phyloP scores from a whole-genome alignment of 2,888 invertebrate genomes.

The Melanostoma mellinum region DNA sequence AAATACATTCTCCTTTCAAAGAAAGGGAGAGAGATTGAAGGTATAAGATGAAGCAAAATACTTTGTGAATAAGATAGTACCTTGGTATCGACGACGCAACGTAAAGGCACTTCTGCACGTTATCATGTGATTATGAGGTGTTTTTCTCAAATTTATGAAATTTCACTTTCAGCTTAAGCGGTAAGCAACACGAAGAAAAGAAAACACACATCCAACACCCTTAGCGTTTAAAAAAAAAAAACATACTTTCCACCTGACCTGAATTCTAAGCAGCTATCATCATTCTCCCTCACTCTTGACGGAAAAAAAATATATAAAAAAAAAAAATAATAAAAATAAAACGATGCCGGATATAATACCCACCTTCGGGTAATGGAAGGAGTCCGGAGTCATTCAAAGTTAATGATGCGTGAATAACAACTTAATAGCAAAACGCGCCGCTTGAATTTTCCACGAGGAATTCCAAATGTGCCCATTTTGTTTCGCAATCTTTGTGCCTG shows the following conservation, averaged over 20 bases:
- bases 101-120: constrained; percentile 17
- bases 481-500: constrained; percentile 29
- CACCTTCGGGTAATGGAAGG: background rate
- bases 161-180: constrained; percentile 14
- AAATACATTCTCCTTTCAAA: background rate
- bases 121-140: constrained; percentile 40
- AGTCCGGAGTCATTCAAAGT: constrained; percentile 57
- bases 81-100: background rate
- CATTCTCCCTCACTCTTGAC: background rate
- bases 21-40: background rate
- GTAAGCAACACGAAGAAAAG: constrained; percentile 21
- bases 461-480: constrained; percentile 52
- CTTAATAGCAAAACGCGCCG: constrained; percentile 68
- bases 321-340: background rate
- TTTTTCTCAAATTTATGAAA: constrained; percentile 11
- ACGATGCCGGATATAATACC: background rate
- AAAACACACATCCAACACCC: background rate
- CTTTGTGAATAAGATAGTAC: background rate
- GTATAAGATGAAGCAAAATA: too few relatives aligned
- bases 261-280: constrained; percentile 47
- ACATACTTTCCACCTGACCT: constrained; percentile 21
- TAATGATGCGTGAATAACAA: constrained; percentile 68
- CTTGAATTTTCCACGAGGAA: constrained; percentile 58
- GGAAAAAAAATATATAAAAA: too few relatives aligned
- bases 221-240: background rate